Percentiles rank a stretch among this genome's conserved stretches.
phyloP scores from a whole-genome alignment of 2,888 invertebrate species.

The Drosophila pegasa region DNA sequence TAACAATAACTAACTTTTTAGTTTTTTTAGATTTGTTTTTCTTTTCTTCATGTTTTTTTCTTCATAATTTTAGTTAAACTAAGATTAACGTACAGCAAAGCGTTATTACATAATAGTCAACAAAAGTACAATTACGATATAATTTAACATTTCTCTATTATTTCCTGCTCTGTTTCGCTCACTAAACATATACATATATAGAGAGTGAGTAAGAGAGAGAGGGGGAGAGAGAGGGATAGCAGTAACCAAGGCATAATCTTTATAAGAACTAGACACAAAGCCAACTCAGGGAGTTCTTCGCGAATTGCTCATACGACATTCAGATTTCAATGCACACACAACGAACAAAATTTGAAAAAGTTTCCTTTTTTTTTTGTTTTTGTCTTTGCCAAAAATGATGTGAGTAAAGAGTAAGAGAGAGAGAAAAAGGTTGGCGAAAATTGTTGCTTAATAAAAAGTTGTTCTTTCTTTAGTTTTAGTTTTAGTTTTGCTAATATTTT shows the following conservation, averaged over 20 bases:
- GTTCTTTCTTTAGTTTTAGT: constrained; percentile 3
- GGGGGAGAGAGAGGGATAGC: constrained; percentile 37
- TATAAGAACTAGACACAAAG: constrained; percentile 64
- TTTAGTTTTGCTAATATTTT: constrained; percentile 67
- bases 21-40: constrained; percentile 30
- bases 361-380: constrained; percentile 24
- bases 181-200: constrained; percentile 35
- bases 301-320: constrained; percentile 59
- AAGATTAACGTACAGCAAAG: constrained; percentile 77
- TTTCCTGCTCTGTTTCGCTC: constrained; percentile 33
- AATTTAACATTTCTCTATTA: constrained; percentile 40
- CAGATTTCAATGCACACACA: constrained; percentile 62
- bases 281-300: constrained; percentile 28
- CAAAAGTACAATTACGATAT: constrained; percentile 77
- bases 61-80: constrained; percentile 54
- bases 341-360: constrained; percentile 66
- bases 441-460: constrained; percentile 49
- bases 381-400: constrained; percentile 30
- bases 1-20: constrained; percentile 76
- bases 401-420: constrained; percentile 35
- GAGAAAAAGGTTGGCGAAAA: constrained; percentile 64
- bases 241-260: constrained; percentile 55
- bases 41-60: constrained; percentile 30
- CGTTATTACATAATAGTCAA: constrained; percentile 81
- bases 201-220: constrained; percentile 26